phyloP scores from a whole-genome alignment of 2,888 invertebrate species.

The Apamea monoglypha region DNA sequence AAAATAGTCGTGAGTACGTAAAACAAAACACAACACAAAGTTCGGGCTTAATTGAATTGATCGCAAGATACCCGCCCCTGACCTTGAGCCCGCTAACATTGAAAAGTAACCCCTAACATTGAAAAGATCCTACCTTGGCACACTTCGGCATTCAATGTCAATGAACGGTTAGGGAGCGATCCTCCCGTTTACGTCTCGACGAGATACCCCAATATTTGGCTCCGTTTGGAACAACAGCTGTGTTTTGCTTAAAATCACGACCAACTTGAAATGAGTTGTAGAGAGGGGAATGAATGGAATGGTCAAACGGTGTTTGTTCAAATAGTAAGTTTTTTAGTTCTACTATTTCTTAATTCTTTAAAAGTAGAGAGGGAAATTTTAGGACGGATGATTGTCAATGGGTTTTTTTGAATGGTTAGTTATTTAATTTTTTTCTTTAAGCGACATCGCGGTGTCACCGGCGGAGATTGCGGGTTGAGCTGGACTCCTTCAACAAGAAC shows the following conservation, averaged over 20 bases:
- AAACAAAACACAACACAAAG: not conserved
- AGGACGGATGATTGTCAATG: too few relatives aligned
- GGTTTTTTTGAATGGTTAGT: too few relatives aligned
- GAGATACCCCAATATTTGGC: not conserved
- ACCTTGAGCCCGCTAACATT: not conserved
- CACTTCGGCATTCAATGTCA: constrained; percentile 6
- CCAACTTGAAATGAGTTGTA: not conserved
- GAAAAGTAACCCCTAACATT: constrained; percentile 1
- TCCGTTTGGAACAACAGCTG: not conserved
- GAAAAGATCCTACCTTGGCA: constrained; percentile 15
- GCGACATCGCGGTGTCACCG: too few relatives aligned
- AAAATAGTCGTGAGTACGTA: not conserved
- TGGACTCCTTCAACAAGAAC: too few relatives aligned
- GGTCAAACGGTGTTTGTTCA: not conserved
- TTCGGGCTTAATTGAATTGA: not conserved
- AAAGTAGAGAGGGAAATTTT: too few relatives aligned
- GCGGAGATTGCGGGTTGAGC: too few relatives aligned
- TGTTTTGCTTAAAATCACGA: not conserved
- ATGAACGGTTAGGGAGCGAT: not conserved
- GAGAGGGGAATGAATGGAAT: not conserved
- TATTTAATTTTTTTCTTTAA: too few relatives aligned
- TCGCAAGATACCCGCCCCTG: not conserved
- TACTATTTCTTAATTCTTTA: too few relatives aligned
- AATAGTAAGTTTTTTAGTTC: not conserved
- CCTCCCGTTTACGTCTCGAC: constrained; percentile 4